These are phyloP conservation scores for Acromyrmex echinatior DNA, from an alignment of 1,140 invertebrate genomes.

Conservation along the genomic window DNA sequence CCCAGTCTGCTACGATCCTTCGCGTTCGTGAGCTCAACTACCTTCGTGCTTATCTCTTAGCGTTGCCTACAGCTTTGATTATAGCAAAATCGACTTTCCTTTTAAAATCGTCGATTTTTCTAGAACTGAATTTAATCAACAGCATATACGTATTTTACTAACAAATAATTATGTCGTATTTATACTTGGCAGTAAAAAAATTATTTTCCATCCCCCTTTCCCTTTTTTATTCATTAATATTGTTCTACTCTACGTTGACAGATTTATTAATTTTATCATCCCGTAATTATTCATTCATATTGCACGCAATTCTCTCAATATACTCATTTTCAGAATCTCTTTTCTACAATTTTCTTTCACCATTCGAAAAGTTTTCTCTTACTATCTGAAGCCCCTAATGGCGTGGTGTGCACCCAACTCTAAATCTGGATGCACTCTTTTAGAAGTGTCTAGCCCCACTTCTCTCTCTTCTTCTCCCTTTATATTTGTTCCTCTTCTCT, in stretches of 20 bases:
- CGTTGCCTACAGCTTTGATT: not conserved
- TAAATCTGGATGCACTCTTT: constrained; percentile 81
- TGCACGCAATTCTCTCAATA: not conserved
- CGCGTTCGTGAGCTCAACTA: not conserved
- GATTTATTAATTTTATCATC: not conserved
- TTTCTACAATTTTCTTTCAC: not conserved
- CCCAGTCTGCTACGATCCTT: not conserved
- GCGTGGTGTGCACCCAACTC: constrained; percentile 69
- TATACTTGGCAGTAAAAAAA: not conserved
- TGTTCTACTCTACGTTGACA: not conserved
- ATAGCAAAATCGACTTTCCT: not conserved
- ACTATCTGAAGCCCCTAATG: constrained; percentile 63
- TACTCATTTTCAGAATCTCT: not conserved
- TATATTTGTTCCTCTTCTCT: not conserved
- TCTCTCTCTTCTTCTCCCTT: not conserved
- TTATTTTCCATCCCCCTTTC: not conserved
- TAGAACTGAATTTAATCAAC: not conserved
- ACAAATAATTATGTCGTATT: not conserved
- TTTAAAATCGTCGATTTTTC: not conserved
- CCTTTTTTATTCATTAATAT: not conserved
- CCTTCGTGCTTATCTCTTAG: constrained; percentile 29
- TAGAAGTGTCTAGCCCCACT: constrained; percentile 75
- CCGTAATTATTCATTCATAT: not conserved
- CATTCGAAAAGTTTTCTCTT: constrained; percentile 7
- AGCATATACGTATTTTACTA: too few relatives aligned